Evolutionary conservation across 2,797 vertebrate genomes (phyloP).

Genomic region (Limosa lapponica): DNA sequence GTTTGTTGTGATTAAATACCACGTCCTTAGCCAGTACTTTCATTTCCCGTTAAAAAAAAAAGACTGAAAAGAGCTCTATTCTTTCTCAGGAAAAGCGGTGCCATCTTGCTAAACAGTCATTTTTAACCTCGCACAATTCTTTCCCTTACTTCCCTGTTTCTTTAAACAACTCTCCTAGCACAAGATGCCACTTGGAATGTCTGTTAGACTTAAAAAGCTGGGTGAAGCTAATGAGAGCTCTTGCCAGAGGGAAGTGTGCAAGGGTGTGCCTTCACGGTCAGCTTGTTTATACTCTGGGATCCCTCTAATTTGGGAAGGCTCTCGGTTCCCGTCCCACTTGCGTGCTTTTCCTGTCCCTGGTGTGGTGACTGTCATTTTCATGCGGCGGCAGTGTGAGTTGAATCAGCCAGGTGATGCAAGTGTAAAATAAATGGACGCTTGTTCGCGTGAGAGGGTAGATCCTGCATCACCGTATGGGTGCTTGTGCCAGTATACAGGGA

Average conservation of each 20-base stretch:
- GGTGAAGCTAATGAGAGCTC: rapidly evolving
- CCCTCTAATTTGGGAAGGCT: background rate
- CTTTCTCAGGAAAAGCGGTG: background rate
- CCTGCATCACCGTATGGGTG: rapidly evolving
- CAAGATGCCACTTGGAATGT: rapidly evolving
- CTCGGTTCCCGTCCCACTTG: rapidly evolving
- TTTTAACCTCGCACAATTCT: background rate
- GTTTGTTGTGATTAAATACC: background rate
- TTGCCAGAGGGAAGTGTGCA: rapidly evolving
- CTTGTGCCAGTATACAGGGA: too few relatives aligned
- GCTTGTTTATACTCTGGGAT: background rate
- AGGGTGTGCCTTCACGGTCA: background rate
- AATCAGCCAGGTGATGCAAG: background rate
- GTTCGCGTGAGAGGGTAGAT: rapidly evolving
- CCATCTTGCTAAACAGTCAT: rapidly evolving
- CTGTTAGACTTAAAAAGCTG: rapidly evolving
- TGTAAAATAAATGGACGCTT: rapidly evolving
- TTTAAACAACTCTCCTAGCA: rapidly evolving
- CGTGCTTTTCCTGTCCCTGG: background rate
- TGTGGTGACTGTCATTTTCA: background rate
- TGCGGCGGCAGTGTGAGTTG: rapidly evolving
- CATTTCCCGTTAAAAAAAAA: rapidly evolving
- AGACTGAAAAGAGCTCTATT: rapidly evolving
- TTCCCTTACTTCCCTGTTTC: background rate
- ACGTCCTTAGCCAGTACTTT: background rate